A percentile compares a stretch with the other conserved stretches of the same genome.
These are phyloP conservation scores for Diarsia dahlii DNA, from an alignment of 2,888 invertebrate genomes.

Conservation along the genomic window DNA sequence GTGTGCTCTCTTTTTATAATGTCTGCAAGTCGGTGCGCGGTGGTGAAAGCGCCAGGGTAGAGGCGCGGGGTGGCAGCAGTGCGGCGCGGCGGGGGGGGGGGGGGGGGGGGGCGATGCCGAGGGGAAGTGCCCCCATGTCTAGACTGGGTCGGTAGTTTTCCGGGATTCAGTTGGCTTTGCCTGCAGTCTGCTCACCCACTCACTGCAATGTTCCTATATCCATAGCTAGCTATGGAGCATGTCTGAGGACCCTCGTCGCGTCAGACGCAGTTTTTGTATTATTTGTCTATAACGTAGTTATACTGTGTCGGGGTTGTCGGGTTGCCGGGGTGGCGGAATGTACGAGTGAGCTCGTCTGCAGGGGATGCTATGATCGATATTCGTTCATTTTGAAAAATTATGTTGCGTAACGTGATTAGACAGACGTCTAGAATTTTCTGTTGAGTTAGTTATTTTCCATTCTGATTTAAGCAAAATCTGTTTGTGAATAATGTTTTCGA, in stretches of 20 bases:
- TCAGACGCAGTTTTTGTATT: constrained; percentile 84
- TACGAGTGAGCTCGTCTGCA: constrained; percentile 76
- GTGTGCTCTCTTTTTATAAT: constrained; percentile 86
- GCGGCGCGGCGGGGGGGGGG: constrained; percentile 45
- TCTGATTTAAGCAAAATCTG: not conserved
- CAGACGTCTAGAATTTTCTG: not conserved
- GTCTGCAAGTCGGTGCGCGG: constrained; percentile 85
- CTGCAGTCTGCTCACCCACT: constrained; percentile 90
- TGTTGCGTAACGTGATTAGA: constrained; percentile 15
- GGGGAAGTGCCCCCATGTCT: constrained; percentile 90
- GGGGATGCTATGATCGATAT: constrained; percentile 76
- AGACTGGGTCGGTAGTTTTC: constrained; percentile 92
- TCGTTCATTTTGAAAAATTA: constrained; percentile 33
- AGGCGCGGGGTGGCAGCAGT: constrained; percentile 68
- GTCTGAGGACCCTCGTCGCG: constrained; percentile 88
- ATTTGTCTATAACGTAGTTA: constrained; percentile 78
- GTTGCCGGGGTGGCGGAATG: constrained; percentile 71
- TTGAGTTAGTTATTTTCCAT: not conserved
- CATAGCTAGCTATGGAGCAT: constrained; percentile 75
- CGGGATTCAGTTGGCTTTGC: constrained; percentile 90
- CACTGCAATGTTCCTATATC: constrained; percentile 85
- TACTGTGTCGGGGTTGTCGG: constrained; percentile 55
- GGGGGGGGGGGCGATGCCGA: constrained; percentile 64
- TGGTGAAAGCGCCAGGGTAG: constrained; percentile 86
- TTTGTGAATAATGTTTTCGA: not conserved